These are phyloP conservation scores for Danionella cerebrum DNA, from an alignment of 2,113 vertebrate species.

Conservation along the genomic window DNA sequence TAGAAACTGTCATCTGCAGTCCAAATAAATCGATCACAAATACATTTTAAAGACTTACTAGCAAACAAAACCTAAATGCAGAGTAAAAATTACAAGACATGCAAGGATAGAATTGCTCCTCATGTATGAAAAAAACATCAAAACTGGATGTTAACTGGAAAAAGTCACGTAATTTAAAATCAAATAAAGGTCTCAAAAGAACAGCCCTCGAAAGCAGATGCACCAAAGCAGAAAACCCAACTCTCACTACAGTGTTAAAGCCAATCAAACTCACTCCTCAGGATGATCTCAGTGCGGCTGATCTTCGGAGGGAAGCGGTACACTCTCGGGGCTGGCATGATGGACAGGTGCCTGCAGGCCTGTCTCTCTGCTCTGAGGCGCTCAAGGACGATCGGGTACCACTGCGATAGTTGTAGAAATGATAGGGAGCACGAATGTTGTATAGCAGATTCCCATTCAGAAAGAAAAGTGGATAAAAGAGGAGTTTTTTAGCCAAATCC, in stretches of 20 bases:
- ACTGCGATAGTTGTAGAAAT: background rate
- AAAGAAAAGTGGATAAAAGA: background rate
- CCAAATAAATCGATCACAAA: background rate
- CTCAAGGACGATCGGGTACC: background rate
- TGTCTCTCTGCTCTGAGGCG: background rate
- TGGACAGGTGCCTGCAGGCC: background rate
- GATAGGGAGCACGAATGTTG: background rate
- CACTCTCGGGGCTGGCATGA: constrained; percentile 50
- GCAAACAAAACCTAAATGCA: too few relatives aligned
- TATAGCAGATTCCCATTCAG: background rate
- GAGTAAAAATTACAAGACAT: too few relatives aligned
- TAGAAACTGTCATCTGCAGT: constrained; percentile 18
- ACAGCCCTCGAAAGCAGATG: background rate
- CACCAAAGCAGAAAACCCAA: background rate
- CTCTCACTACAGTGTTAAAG: background rate
- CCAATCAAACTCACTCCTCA: constrained; percentile 57
- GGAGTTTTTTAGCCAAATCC: background rate
- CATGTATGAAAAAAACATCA: too few relatives aligned
- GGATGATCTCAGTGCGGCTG: constrained; percentile 56
- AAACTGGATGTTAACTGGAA: too few relatives aligned
- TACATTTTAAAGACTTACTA: too few relatives aligned
- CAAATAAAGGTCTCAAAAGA: too few relatives aligned
- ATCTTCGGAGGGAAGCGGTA: constrained; percentile 45
- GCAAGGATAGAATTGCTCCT: too few relatives aligned
- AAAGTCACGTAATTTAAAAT: background rate